These are phyloP conservation scores for Glaucidium brasilianum DNA, from an alignment of 2,113 vertebrate species.

Conservation along the genomic window DNA sequence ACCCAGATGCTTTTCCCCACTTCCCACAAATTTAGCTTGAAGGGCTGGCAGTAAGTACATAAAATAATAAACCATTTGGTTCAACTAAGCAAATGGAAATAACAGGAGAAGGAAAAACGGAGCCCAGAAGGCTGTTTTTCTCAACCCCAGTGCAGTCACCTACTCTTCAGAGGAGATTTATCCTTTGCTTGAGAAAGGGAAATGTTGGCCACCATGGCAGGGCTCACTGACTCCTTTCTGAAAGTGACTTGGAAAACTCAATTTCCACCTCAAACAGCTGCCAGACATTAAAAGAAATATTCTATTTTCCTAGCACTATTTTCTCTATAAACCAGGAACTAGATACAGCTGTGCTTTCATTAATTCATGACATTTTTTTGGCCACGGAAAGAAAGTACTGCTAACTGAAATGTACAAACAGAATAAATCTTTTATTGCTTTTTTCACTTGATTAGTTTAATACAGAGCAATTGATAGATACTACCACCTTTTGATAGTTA, in stretches of 20 bases:
- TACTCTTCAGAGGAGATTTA: neutral
- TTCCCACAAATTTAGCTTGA: neutral
- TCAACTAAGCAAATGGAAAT: neutral
- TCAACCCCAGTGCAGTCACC: neutral
- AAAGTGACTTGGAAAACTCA: neutral
- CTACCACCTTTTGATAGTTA: neutral
- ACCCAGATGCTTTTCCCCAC: neutral
- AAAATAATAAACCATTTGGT: neutral
- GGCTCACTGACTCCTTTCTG: neutral
- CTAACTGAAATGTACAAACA: neutral
- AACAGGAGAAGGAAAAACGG: neutral
- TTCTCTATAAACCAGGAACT: neutral
- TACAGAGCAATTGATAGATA: neutral
- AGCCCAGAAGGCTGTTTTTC: neutral
- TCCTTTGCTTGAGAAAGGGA: neutral
- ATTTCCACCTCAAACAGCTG: slow-evolving; percentile 19
- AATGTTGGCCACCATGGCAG: accelerated
- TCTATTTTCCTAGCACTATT: neutral
- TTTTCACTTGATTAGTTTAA: neutral
- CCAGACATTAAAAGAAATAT: neutral
- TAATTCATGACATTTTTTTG: neutral
- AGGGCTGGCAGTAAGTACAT: neutral
- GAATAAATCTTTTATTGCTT: neutral
- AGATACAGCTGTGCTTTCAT: neutral
- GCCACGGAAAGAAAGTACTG: neutral